Percentiles rank a stretch among this genome's conserved stretches.
Conservation (phyloP, 1,140 invertebrate genomes). For the Alviniconcha marisindica region DNA sequence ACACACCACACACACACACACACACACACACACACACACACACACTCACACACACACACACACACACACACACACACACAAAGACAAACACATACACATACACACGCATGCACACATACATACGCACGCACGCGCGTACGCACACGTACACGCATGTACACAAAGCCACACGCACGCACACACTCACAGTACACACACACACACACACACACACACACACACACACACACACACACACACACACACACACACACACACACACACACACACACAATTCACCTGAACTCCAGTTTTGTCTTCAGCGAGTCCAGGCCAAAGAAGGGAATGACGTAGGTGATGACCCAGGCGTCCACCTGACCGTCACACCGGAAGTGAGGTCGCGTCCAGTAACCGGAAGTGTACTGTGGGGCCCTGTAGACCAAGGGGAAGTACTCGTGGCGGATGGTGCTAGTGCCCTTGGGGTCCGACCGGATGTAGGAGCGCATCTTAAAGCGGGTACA, state of each 20-base stretch:
- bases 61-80: no score
- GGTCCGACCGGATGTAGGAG: conserved; percentile 84
- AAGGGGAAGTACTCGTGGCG: conserved; percentile 84
- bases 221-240: no score
- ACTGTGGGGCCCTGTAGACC: conserved; percentile 80
- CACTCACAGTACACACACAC: no score
- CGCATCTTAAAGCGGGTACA: conserved; percentile 1
- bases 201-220: no score
- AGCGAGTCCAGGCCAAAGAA: conserved; percentile 97
- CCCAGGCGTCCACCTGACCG: conserved; percentile 91
- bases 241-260: no score
- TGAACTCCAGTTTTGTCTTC: conserved; percentile 76
- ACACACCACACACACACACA: background rate
- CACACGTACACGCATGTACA: no score
- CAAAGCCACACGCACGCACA: no score
- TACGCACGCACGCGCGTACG: no score
- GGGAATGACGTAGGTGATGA: conserved; percentile 94
- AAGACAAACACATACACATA: no score
- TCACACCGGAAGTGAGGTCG: conserved; percentile 95
- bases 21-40: background rate
- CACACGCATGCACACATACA: no score
- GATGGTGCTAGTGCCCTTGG: conserved; percentile 73
- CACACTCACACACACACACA: no score
- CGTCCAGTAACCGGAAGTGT: conserved; percentile 91
- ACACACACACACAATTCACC: no score